Conservation (phyloP, 1,140 invertebrate species). For the Apolygus lucorum region DNA sequence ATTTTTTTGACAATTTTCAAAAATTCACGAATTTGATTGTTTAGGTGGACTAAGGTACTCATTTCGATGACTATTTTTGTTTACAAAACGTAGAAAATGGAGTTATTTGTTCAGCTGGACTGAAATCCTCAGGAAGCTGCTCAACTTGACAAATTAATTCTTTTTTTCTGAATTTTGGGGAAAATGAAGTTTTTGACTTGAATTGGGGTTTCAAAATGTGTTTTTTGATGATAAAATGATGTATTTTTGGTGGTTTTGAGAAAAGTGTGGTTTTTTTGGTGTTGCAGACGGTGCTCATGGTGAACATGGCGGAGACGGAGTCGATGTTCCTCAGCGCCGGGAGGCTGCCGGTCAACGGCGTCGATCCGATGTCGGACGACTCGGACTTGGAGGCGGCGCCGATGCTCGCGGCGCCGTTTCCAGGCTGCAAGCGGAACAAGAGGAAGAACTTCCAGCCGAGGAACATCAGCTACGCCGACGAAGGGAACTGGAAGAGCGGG, state of each 20-base stretch:
- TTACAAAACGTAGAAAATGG: no score
- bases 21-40: no score
- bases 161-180: no score
- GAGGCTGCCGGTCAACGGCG: slow-evolving; percentile 26
- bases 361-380: slow-evolving; percentile 32
- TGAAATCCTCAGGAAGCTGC: no score
- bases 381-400: slow-evolving; percentile 30
- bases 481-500: slow-evolving; percentile 29
- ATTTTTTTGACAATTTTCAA: no score
- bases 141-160: neutral
- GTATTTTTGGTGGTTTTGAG: neutral
- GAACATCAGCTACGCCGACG: slow-evolving; percentile 39
- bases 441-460: slow-evolving; percentile 45
- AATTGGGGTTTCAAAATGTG: no score
- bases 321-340: slow-evolving; percentile 32
- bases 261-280: slow-evolving; percentile 18
- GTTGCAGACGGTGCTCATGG: slow-evolving; percentile 32
- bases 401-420: slow-evolving; percentile 22
- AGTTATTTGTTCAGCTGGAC: no score
- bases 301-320: slow-evolving; percentile 36
- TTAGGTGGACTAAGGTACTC: no score
- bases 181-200: no score
- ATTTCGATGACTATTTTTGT: no score
- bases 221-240: no score
- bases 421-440: slow-evolving; percentile 39